phyloP scores from a whole-genome alignment of 2,888 invertebrate genomes.

The Idaea aversata region DNA sequence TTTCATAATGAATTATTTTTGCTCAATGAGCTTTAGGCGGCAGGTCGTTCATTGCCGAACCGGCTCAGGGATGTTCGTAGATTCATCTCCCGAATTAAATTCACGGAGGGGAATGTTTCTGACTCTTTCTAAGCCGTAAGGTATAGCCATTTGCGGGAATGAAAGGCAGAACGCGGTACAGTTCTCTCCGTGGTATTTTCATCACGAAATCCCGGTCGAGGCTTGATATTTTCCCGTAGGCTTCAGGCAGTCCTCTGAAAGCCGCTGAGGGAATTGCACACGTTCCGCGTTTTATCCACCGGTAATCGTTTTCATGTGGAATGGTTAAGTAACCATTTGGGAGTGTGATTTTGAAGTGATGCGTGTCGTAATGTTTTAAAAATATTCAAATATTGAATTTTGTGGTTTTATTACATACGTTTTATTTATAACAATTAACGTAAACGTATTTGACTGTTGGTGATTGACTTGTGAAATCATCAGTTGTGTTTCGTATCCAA shows the following conservation, averaged over 20 bases:
- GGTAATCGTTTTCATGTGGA: slow-evolving; percentile 51
- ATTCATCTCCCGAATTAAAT: slow-evolving; percentile 28
- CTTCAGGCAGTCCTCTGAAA: slow-evolving; percentile 68
- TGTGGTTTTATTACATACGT: slow-evolving; percentile 14
- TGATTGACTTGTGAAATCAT: slow-evolving; percentile 9
- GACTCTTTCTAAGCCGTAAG: slow-evolving; percentile 58
- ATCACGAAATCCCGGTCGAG: slow-evolving; percentile 65
- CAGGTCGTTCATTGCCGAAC: slow-evolving; percentile 44
- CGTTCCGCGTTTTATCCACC: slow-evolving; percentile 27
- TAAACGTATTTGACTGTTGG: slow-evolving; percentile 18
- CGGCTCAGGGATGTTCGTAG: slow-evolving; percentile 50
- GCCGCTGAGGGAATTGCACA: slow-evolving; percentile 41
- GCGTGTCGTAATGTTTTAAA: slow-evolving; percentile 22
- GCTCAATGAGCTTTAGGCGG: slow-evolving; percentile 70
- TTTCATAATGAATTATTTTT: slow-evolving; percentile 64
- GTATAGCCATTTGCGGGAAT: slow-evolving; percentile 48
- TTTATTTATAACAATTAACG: slow-evolving; percentile 5
- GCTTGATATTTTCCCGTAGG: slow-evolving; percentile 75
- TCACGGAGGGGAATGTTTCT: slow-evolving; percentile 17
- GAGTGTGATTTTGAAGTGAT: slow-evolving; percentile 33
- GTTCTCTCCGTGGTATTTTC: slow-evolving; percentile 49
- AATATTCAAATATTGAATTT: slow-evolving; percentile 13
- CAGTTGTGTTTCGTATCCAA: slow-evolving; percentile 21
- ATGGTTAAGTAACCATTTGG: slow-evolving; percentile 68
- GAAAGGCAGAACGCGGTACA: slow-evolving; percentile 39